These are phyloP conservation scores for Otus sunia DNA, from an alignment of 2,113 vertebrate species.

Conservation along the genomic window DNA sequence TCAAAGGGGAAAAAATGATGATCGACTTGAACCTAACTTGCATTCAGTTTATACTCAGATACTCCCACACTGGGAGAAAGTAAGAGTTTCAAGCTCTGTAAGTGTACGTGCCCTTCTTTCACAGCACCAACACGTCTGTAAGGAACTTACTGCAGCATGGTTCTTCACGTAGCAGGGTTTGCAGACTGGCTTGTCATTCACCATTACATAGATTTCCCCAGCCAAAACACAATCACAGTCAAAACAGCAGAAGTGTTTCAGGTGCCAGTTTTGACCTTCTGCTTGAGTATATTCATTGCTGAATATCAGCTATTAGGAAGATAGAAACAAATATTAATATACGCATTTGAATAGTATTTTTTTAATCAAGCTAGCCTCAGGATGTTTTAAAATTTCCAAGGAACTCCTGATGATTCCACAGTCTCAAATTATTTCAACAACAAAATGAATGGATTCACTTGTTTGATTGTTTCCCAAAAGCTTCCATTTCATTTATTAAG, in stretches of 20 bases:
- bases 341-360: background rate
- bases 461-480: background rate
- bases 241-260: constrained; percentile 99
- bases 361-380: background rate
- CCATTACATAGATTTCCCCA: constrained; percentile 93
- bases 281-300: constrained; percentile 97
- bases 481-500: background rate
- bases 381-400: background rate
- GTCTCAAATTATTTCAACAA: background rate
- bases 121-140: background rate
- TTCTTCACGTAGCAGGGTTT: constrained; percentile 93
- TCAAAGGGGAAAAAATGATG: background rate
- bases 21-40: background rate
- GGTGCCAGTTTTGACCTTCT: constrained; percentile 93
- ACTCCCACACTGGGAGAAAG: background rate
- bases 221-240: constrained; percentile 95
- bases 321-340: background rate
- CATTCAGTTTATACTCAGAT: background rate
- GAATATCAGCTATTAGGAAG: constrained; percentile 87
- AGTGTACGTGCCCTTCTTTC: background rate
- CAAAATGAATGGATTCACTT: background rate
- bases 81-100: background rate
- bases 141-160: constrained; percentile 85
- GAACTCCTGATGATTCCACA: background rate
- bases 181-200: constrained; percentile 91